Conservation (phyloP, 37 sponge, comb jelly and placozoan species). For the Ianthella basta region DNA sequence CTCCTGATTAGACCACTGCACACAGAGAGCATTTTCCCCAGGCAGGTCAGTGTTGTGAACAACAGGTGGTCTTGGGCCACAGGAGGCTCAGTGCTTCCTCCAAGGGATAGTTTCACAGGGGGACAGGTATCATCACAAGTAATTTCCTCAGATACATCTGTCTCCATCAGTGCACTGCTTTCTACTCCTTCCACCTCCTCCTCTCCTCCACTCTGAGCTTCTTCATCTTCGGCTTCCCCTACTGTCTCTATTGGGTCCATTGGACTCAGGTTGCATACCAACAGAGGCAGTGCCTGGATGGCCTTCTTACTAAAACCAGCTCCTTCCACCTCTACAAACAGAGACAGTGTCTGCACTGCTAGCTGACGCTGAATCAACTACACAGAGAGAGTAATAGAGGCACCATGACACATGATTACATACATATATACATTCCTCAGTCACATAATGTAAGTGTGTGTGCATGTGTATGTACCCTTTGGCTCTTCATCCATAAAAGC, state of each 20-base stretch:
- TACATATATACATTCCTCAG: background rate
- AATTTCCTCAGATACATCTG: constrained; percentile 11
- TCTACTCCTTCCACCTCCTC: constrained; percentile 16
- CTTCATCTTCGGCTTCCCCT: background rate
- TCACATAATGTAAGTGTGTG: too few relatives aligned
- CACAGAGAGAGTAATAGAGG: background rate
- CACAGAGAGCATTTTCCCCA: constrained; percentile 51
- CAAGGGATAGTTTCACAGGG: background rate
- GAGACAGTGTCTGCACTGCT: constrained; percentile 56
- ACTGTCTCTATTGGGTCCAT: too few relatives aligned
- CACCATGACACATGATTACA: too few relatives aligned
- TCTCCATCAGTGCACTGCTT: background rate
- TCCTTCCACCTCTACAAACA: constrained; percentile 71
- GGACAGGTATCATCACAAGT: background rate
- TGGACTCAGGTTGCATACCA: too few relatives aligned
- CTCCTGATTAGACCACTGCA: constrained; percentile 33
- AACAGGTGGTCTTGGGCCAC: constrained; percentile 54
- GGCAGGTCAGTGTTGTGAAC: constrained; percentile 53
- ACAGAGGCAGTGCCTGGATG: constrained; percentile 54
- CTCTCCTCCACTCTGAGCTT: constrained; percentile 15
- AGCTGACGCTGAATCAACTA: constrained; percentile 77
- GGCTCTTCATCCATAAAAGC: constrained; percentile 29
- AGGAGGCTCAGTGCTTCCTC: background rate
- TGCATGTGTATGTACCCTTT: background rate
- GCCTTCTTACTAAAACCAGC: constrained; percentile 55